Evolutionary conservation across 2,113 vertebrate species (phyloP).

Genomic region (Heteronetta atricapilla): DNA sequence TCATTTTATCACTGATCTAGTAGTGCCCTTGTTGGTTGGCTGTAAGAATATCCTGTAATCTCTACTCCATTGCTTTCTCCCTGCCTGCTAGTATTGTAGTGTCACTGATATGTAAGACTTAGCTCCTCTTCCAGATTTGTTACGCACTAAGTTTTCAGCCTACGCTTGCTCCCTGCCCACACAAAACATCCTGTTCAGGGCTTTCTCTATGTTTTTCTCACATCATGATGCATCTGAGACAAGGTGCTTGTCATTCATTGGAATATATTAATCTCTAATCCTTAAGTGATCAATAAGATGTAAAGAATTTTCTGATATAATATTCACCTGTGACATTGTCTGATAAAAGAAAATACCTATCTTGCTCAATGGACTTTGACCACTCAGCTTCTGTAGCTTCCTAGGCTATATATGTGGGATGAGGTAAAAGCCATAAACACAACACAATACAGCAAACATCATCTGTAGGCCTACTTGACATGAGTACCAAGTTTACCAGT

Average conservation of each 20-base stretch:
- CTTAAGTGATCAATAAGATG: neutral
- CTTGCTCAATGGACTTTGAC: neutral
- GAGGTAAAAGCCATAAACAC: neutral
- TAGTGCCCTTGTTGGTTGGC: neutral
- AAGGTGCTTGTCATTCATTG: neutral
- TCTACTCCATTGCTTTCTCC: neutral
- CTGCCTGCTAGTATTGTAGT: neutral
- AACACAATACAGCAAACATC: neutral
- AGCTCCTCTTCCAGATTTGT: neutral
- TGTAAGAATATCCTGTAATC: neutral
- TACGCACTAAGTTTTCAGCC: neutral
- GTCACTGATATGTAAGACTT: neutral
- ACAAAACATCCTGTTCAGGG: neutral
- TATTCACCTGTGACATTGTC: neutral
- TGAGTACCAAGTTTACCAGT: neutral
- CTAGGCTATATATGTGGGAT: neutral
- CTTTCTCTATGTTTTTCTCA: neutral
- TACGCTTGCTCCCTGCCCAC: rapidly evolving
- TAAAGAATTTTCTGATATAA: neutral
- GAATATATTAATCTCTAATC: neutral
- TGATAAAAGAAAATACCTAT: neutral
- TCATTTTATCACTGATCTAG: neutral
- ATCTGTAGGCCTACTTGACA: neutral
- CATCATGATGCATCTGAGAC: neutral
- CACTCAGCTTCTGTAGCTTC: neutral